phyloP scores from a whole-genome alignment of 2,888 invertebrate genomes.

The Eupithecia insigniata region DNA sequence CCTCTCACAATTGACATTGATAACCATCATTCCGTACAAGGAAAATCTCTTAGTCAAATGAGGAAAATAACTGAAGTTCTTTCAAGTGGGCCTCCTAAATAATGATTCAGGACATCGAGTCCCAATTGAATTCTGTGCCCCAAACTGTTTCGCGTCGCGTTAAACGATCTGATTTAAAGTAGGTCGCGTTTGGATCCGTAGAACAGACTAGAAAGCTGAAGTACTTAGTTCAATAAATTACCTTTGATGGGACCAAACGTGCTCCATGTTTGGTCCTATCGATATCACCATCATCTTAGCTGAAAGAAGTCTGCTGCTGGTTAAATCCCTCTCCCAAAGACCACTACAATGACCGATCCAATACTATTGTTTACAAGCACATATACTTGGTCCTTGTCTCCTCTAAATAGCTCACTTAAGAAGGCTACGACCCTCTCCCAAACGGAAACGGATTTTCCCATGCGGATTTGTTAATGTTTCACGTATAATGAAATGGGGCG shows the following conservation, averaged over 20 bases:
- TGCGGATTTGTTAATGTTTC: too few species aligned
- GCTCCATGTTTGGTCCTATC: too few species aligned
- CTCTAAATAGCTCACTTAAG: neutral
- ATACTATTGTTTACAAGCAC: too few species aligned
- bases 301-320: too few species aligned
- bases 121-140: constrained; percentile 25
- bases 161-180: constrained; percentile 38
- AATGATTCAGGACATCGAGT: constrained; percentile 13
- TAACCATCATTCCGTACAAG: neutral
- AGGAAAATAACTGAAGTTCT: constrained; percentile 18
- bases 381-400: neutral
- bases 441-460: too few species aligned
- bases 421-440: too few species aligned
- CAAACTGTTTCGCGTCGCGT: constrained; percentile 15
- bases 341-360: neutral
- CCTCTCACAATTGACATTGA: constrained; percentile 9
- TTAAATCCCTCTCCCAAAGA: neutral
- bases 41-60: constrained; percentile 10
- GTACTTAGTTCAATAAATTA: constrained; percentile 3
- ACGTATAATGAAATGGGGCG: too few species aligned
- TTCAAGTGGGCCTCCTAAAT: constrained; percentile 2
- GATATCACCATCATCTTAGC: too few species aligned
- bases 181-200: constrained; percentile 25
- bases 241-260: too few species aligned
- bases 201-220: constrained; percentile 20